Percentiles rank a stretch among this genome's conserved stretches.
These are phyloP conservation scores for Ascidia mentula DNA, from an alignment of 23 tunicate genomes.

Conservation along the genomic window DNA sequence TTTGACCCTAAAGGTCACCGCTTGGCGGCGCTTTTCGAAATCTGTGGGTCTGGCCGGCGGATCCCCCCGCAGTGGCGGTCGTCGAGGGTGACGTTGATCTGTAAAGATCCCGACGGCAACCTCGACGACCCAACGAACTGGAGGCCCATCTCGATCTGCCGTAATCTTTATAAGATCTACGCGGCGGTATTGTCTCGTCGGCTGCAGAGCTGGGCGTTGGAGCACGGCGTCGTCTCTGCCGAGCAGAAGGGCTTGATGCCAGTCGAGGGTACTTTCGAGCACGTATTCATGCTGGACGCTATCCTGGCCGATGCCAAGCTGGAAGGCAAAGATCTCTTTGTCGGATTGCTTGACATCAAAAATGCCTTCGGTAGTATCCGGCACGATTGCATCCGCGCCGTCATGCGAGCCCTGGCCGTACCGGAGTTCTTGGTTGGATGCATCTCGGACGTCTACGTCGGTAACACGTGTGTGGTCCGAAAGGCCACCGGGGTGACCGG, in stretches of 20 bases:
- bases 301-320: constrained; percentile 1
- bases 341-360: not conserved
- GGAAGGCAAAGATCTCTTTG: not conserved
- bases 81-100: no score
- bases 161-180: no score
- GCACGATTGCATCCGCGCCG: not conserved
- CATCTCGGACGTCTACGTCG: constrained; percentile 7
- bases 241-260: constrained; percentile 14
- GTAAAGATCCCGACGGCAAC: no score
- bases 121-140: no score
- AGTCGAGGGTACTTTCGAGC: constrained; percentile 8
- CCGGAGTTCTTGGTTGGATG: not conserved
- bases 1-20: no score
- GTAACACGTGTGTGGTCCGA: not conserved
- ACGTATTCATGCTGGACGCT: not conserved
- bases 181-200: no score
- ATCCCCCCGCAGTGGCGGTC: no score
- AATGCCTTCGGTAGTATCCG: constrained; percentile 14
- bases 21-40: not conserved
- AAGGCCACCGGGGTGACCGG: not conserved
- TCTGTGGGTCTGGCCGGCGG: not conserved
- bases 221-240: not conserved
- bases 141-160: no score
- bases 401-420: not conserved
- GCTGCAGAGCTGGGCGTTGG: no score